A percentile compares a stretch with the other conserved stretches of the same genome.
Conservation (phyloP, 2,113 vertebrate genomes). For the Ellobius talpinus region DNA sequence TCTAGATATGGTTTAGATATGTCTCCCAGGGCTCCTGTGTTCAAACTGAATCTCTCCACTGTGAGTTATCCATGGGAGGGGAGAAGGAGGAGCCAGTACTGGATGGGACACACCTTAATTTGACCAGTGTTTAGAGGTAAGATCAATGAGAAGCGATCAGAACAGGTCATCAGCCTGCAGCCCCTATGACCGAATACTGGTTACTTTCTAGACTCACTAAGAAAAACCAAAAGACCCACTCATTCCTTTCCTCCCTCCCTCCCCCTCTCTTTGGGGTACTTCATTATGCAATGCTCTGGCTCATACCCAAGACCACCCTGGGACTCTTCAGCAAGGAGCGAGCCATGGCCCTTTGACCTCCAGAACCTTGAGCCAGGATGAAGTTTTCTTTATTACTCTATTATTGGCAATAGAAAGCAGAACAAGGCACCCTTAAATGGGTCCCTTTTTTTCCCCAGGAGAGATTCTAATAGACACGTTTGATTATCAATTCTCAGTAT, state of each 20-base stretch:
- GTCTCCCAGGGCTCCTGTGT: neutral
- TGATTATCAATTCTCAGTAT: neutral
- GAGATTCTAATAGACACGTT: neutral
- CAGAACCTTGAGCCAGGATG: neutral
- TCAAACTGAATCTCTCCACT: neutral
- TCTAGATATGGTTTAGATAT: neutral
- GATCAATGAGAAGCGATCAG: neutral
- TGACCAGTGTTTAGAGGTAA: neutral
- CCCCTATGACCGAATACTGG: neutral
- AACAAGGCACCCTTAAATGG: neutral
- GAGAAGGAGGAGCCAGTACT: neutral
- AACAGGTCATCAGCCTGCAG: neutral
- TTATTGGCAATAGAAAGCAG: neutral
- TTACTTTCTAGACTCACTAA: neutral
- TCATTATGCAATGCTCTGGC: too few species aligned
- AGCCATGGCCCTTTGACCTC: neutral
- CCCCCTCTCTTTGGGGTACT: neutral
- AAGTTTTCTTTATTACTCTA: neutral
- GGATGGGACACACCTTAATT: neutral
- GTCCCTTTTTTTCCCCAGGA: neutral
- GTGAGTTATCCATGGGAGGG: neutral
- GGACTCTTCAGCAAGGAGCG: neutral
- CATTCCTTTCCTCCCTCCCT: fast-evolving
- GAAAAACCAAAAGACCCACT: neutral
- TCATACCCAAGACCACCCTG: neutral